These are phyloP conservation scores for Caenorhabditis sp. DNA, from an alignment of 2,888 invertebrate species.

Conservation along the genomic window DNA sequence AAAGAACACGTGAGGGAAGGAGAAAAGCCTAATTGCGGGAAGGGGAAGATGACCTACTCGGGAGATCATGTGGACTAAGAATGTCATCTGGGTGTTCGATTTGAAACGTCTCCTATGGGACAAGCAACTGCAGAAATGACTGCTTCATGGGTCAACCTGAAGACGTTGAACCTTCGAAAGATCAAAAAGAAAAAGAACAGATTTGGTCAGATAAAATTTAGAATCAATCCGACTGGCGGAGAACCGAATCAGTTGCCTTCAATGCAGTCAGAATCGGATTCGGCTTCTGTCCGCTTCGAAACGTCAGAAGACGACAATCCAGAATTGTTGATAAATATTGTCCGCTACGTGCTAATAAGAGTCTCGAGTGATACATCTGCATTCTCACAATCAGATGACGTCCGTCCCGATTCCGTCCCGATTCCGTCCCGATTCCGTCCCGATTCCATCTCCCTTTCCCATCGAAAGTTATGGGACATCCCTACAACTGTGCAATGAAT, in stretches of 20 bases:
- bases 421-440: no score
- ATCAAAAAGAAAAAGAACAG: no score
- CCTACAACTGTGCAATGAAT: slow-evolving; percentile 29
- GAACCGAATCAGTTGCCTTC: no score
- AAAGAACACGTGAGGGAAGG: slow-evolving; percentile 42
- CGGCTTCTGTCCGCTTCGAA: background rate
- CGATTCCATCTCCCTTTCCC: no score
- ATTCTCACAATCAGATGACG: background rate
- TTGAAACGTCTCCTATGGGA: no score
- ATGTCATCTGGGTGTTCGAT: background rate
- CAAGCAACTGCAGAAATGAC: no score
- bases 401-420: background rate
- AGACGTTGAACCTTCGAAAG: no score
- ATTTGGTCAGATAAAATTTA: no score
- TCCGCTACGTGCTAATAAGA: background rate
- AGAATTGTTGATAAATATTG: background rate
- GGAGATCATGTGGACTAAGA: background rate
- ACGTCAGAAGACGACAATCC: background rate
- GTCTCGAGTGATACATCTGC: background rate
- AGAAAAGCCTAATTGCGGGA: background rate
- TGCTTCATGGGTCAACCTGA: no score
- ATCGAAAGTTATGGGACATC: background rate
- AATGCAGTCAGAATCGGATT: background rate
- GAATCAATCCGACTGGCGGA: background rate
- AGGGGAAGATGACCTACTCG: no score